Evolutionary conservation across 2,797 vertebrate species (phyloP), one percentile per base, ranked within the genome.

Genomic region (Taenioides sp.): DNA sequence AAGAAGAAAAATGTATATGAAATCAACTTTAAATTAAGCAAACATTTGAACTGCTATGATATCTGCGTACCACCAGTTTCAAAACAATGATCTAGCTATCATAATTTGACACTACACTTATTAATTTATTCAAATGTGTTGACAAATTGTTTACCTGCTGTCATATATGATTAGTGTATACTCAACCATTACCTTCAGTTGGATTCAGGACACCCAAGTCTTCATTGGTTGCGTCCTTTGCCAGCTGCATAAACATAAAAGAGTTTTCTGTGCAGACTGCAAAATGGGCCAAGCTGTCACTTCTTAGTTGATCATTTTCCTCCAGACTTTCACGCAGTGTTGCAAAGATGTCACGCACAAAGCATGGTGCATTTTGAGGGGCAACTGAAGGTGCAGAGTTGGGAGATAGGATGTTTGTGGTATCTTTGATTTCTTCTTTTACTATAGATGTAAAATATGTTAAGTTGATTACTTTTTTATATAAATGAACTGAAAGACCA

Each of bases 201-300:
- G 87, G 88, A 37, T 78, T 69, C 73, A 91, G 20, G 67, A 88
- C 73, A 65, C 84, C 58, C 55, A 87, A 2, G 16, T 66, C 54
- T 7, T 52, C 73, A 20, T 34, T 63, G 20, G 60, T 80, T 0
- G 66, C 61, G 12, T 71, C 76, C 25, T 69, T 50, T 0, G 69
- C 52, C 0, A 92, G 77, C 52, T 80, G 71, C 20, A 67, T 22
- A 22, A 91, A 75, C 12, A 70, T 66, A 0, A 67, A n/a, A 0
- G 74, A 66, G 10, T 31, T 65, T 2, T 74, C 73, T 1, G 81
- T 10, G 79, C 94, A 94, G 71, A 92, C 28, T 66, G 92, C 93
- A 71, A 94, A 91, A 31, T 28, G 55, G 47, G 82, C 2, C 65
- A 82, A 54, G 27, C 70, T 84, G 57, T 43, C 37, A 67, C 74